Evolutionary conservation across 2,888 invertebrate genomes (phyloP).

Genomic region (Cheilosia scutellata): DNA sequence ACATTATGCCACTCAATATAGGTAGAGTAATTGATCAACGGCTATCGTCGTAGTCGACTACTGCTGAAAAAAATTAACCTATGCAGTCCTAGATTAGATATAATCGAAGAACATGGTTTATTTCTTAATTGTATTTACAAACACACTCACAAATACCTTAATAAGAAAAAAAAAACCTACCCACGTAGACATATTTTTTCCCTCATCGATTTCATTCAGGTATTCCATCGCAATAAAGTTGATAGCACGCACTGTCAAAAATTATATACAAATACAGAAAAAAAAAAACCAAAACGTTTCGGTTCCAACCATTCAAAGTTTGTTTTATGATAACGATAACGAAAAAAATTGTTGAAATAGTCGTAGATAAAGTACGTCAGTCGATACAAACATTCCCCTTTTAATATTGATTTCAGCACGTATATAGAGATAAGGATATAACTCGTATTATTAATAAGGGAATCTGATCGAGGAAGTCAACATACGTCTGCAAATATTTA

Average conservation of each 20-base stretch:
- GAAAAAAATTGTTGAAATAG: slow-evolving; percentile 65
- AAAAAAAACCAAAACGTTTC: slow-evolving; percentile 33
- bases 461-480: slow-evolving; percentile 48
- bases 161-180: slow-evolving; percentile 31
- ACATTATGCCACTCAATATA: slow-evolving; percentile 12
- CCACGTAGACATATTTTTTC: slow-evolving; percentile 15
- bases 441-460: slow-evolving; percentile 24
- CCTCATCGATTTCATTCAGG: slow-evolving; percentile 58
- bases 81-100: slow-evolving; percentile 46
- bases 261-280: slow-evolving; percentile 40
- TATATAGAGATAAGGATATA: slow-evolving; percentile 54
- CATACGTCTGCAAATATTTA: slow-evolving; percentile 62
- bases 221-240: slow-evolving; percentile 55
- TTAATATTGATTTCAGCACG: slow-evolving; percentile 61
- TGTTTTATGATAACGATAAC: slow-evolving; percentile 70
- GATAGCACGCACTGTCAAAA: slow-evolving; percentile 52
- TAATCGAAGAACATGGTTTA: slow-evolving; percentile 55
- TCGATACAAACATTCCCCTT: slow-evolving; percentile 49
- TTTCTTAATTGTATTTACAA: slow-evolving; percentile 45
- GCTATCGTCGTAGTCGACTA: slow-evolving; percentile 24
- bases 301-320: slow-evolving; percentile 55
- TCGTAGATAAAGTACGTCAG: slow-evolving; percentile 63
- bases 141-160: slow-evolving; percentile 14
- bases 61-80: slow-evolving; percentile 47
- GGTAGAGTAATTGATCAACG: slow-evolving; percentile 9